Evolutionary conservation across 2,797 vertebrate genomes (phyloP), one percentile per base, ranked within the genome.

Genomic region (Sebastes oblongus): DNA sequence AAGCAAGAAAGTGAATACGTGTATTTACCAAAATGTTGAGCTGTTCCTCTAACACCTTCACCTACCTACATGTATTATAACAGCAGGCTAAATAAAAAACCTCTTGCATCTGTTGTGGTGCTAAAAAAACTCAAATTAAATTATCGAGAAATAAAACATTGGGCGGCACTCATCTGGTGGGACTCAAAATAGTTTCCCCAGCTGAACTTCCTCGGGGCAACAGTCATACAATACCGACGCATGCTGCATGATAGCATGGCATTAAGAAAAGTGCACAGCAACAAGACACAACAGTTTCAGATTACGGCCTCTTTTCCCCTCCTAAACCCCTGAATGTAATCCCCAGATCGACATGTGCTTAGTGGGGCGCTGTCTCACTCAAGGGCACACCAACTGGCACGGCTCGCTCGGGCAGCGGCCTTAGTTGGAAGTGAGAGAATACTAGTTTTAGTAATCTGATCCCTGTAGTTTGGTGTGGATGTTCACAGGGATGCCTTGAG

Each of bases 261-360:
- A 90, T 91, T 92, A 91, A 93, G 87, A 89, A 92, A 93, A 92
- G 90, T 90, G 91, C 92, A 91, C 91, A 71, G 93, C 93, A 95
- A 95, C 92, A 94, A 94, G 93, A 94, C 93, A 94, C 90, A 95
- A 95, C 94, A 93, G 95, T 94, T 92, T 95, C 93, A 85, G 84
- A 92, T 95, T 94, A 95, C 95, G 66, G 88, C 88, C 91, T 92
- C 88, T 90, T 92, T 94, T 91, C 90, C 92, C 84, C 79, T 86
- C 87, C 83, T 91, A 94, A 95, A 94, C 82, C 92, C 89, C 87
- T 90, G 84, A 85, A 88, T 89, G 89, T 95, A 95, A 95, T 95
- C 94, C 93, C 82, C 85, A 93, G 89, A 92, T 94, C 88, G 87
- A 86, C 89, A 85, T 92, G 90, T 86, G 92, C 91, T 94, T 89